These are phyloP conservation scores for Palythoa caribaeorum DNA, from an alignment of 92 coral and sea anemone genomes.

Conservation along the genomic window DNA sequence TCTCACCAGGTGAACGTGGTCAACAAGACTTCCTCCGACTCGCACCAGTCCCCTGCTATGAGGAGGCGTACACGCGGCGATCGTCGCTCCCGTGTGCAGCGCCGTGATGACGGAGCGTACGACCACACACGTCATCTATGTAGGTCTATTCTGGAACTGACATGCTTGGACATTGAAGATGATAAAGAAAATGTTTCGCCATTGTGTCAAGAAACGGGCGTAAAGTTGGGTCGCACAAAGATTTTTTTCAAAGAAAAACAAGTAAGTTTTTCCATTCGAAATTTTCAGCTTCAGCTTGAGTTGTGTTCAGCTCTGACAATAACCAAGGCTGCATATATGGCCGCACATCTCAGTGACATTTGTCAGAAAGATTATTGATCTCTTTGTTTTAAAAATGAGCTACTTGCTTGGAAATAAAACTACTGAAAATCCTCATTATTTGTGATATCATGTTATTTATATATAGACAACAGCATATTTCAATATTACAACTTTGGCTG, in stretches of 20 bases:
- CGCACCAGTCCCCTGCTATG: constrained; percentile 58
- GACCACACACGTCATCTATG: constrained; percentile 81
- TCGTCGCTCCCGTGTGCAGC: constrained; percentile 63
- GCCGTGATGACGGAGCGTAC: constrained; percentile 74
- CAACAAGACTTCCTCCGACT: constrained; percentile 18
- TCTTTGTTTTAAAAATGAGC: too few relatives aligned
- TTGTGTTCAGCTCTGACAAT: background rate
- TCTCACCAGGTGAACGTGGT: constrained; percentile 7
- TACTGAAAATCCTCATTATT: too few relatives aligned
- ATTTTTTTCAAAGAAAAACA: constrained; percentile 79
- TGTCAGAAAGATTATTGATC: too few relatives aligned
- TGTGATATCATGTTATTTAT: too few relatives aligned
- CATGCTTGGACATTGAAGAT: constrained; percentile 55
- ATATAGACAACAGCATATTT: too few relatives aligned
- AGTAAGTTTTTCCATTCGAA: constrained; percentile 38
- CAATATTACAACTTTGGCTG: too few relatives aligned
- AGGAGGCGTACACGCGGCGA: constrained; percentile 68
- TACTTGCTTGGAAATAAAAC: too few relatives aligned
- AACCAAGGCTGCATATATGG: too few relatives aligned
- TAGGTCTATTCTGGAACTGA: constrained; percentile 71
- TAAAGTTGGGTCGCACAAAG: constrained; percentile 80
- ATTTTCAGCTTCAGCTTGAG: too few relatives aligned
- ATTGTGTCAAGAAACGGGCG: constrained; percentile 32
- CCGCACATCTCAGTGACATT: too few relatives aligned
- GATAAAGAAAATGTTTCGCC: constrained; percentile 71